Evolutionary conservation across 2,888 invertebrate genomes (phyloP), one percentile per base, ranked within the genome.

Genomic region (Aspidiotus destructor): DNA sequence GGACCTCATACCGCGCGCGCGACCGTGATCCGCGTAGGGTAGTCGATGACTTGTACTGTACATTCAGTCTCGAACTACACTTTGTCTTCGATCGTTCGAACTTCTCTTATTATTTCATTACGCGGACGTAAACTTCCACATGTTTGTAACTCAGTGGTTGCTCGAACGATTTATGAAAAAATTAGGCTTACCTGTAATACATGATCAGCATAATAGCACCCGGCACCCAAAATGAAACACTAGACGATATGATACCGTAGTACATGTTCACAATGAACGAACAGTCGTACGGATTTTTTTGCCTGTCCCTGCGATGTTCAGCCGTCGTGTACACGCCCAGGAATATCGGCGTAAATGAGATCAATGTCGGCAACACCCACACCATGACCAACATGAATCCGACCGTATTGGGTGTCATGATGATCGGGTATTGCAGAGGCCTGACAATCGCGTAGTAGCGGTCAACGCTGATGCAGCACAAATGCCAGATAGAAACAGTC

Each of bases 391-490:
- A 75, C 77, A 79, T 79, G 71, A 79, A 77, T 0, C 77, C 81
- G 2, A 88, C 88, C 7, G 89, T 87, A 73, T 84, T 82, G 74
- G 88, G 86, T 0, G 93, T 93, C 91, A 95, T 94, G 69, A 89
- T 92, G 54, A 89, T 85, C 11, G 93, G 92, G 77, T 96, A 95
- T 77, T 93, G 91, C 72, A 95, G 80, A 3, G 94, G 95, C 73
- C 92, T 85, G 70, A 93, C 92, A 72, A 95, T 94, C 64, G 92
- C 92, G 77, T 90, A 92, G 77, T 89, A 91, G 73, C 95, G 83
- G 77, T 95, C 95, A 68, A 95, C 92, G 73, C 90, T 90, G 77
- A 96, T 96, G 79, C 94, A 95, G 77, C 94, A 95, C 65, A 96
- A 81, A 77, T 96, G 94, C 62, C 95, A 83, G 71, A 96, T 93